Evolutionary conservation across 2,888 invertebrate species (phyloP).

Genomic region (Podotricha telesiphe): DNA sequence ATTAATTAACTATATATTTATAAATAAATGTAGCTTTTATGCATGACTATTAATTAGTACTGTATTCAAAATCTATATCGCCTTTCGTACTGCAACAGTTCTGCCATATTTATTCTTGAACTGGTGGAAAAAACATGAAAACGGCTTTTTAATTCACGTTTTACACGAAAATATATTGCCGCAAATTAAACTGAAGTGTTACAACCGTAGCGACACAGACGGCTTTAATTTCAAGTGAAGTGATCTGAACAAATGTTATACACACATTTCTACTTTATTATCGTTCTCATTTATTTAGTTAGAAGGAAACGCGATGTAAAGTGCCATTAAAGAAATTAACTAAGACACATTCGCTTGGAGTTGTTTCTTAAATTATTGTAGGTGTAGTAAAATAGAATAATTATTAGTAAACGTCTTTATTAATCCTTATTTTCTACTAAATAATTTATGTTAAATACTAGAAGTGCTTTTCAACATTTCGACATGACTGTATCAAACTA

Average conservation of each 20-base stretch:
- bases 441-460: neutral
- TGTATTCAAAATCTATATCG: too few relatives aligned
- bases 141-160: neutral
- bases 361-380: neutral
- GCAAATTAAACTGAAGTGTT: conserved; percentile 2
- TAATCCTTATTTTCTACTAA: neutral
- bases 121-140: neutral
- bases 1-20: neutral
- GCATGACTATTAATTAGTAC: neutral
- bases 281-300: conserved; percentile 25
- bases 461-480: too few relatives aligned
- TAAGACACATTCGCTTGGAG: neutral
- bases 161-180: neutral
- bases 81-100: too few relatives aligned
- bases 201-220: conserved; percentile 19
- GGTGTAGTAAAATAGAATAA: neutral
- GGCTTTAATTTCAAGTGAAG: conserved; percentile 33
- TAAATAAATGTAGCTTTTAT: neutral
- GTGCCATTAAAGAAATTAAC: conserved; percentile 18
- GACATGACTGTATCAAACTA: too few relatives aligned
- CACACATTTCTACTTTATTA: conserved; percentile 24
- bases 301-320: conserved; percentile 14
- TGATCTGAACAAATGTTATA: conserved; percentile 33
- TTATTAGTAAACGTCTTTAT: neutral
- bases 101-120: too few relatives aligned